phyloP scores from a whole-genome alignment of 2,113 vertebrate genomes.

The Equus przewalskii region DNA sequence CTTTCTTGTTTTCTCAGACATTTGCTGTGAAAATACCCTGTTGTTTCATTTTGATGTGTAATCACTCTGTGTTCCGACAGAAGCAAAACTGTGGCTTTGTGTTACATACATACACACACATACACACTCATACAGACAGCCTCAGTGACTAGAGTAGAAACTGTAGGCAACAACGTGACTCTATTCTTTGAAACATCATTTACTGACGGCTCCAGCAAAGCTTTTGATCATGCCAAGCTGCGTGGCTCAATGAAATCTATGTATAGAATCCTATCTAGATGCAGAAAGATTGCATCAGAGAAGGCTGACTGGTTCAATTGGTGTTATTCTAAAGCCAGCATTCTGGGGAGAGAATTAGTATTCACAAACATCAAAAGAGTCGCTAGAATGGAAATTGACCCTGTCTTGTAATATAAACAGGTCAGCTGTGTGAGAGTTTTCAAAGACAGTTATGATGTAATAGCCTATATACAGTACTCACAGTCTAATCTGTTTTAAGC shows the following conservation, averaged over 20 bases:
- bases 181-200: constrained; percentile 72
- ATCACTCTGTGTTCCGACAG: not conserved
- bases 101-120: not conserved
- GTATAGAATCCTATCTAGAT: constrained; percentile 73
- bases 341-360: constrained; percentile 79
- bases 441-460: constrained; percentile 76
- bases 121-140: not conserved
- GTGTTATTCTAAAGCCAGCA: constrained; percentile 74
- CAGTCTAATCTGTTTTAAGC: constrained; percentile 77
- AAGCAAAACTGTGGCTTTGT: constrained; percentile 38
- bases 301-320: constrained; percentile 61
- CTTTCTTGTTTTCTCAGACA: constrained; percentile 33
- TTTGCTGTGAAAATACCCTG: constrained; percentile 42
- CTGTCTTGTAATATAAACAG: constrained; percentile 74
- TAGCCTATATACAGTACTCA: constrained; percentile 61
- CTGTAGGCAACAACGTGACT: constrained; percentile 31
- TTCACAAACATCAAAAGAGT: constrained; percentile 83
- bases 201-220: constrained; percentile 61
- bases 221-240: constrained; percentile 79
- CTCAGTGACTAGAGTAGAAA: constrained; percentile 33
- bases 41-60: constrained; percentile 63
- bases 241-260: constrained; percentile 63
- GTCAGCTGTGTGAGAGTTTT: constrained; percentile 80
- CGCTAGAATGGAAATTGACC: constrained; percentile 77
- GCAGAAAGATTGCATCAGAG: constrained; percentile 66